Conservation (phyloP, 2,797 vertebrate genomes). For the Brotula barbata region DNA sequence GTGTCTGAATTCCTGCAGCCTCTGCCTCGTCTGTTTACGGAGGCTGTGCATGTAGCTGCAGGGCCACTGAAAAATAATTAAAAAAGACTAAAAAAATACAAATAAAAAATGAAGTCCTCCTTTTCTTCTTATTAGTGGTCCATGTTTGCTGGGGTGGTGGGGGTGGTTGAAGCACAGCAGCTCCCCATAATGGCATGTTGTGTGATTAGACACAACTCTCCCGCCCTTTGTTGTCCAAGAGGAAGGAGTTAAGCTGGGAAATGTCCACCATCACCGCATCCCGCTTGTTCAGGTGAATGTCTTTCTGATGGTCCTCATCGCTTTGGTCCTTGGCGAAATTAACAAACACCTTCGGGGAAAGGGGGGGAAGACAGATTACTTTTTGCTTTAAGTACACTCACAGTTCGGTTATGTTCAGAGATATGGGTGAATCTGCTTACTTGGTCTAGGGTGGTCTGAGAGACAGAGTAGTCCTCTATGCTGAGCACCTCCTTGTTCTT, state of each 20-base stretch:
- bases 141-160: constrained; percentile 28
- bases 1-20: constrained; percentile 78
- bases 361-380: constrained; percentile 16
- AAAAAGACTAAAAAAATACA: constrained; percentile 69
- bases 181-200: constrained; percentile 39
- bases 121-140: constrained; percentile 55
- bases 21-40: constrained; percentile 48
- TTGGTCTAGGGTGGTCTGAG: constrained; percentile 98
- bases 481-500: constrained; percentile 84
- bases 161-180: constrained; percentile 21
- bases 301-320: constrained; percentile 96
- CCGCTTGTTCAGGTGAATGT: constrained; percentile 90
- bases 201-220: constrained; percentile 92
- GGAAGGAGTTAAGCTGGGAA: constrained; percentile 87
- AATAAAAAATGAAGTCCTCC: constrained; percentile 42
- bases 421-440: constrained; percentile 61
- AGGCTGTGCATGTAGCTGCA: constrained; percentile 68
- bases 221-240: constrained; percentile 87
- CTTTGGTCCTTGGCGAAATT: constrained; percentile 99
- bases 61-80: constrained; percentile 73
- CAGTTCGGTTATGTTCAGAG: background rate
- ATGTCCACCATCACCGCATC: constrained; percentile 90
- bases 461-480: constrained; percentile 98
- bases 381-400: background rate
- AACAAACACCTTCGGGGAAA: constrained; percentile 89